Evolutionary conservation across 2,797 vertebrate species (phyloP).

Genomic region (Enteromius afrohamiltoni): DNA sequence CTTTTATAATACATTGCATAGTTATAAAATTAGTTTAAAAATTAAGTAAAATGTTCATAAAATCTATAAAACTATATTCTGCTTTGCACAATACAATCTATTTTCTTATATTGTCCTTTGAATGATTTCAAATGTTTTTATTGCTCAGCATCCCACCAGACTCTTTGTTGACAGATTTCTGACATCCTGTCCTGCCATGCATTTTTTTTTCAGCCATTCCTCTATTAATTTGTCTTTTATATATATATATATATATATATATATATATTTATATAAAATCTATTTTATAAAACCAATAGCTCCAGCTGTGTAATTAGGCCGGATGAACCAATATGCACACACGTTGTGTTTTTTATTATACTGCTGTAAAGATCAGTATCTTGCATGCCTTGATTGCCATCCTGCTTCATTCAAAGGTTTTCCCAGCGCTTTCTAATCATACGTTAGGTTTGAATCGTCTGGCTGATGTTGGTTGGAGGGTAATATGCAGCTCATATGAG

Average conservation of each 20-base stretch:
- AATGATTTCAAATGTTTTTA: not conserved
- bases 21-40: not conserved
- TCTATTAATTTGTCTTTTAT: not conserved
- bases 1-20: too few relatives aligned
- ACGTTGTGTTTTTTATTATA: not conserved
- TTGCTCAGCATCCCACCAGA: not conserved
- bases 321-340: not conserved
- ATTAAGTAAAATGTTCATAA: not conserved
- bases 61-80: not conserved
- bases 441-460: constrained; percentile 37
- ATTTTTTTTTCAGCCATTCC: not conserved
- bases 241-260: too few relatives aligned
- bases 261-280: too few relatives aligned
- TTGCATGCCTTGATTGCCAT: not conserved
- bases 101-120: not conserved
- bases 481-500: constrained; percentile 41
- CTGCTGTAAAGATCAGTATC: not conserved
- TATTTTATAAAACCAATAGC: not conserved
- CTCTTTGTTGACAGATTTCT: not conserved
- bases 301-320: not conserved
- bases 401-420: not conserved
- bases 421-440: not conserved
- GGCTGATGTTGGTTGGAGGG: constrained; percentile 30
- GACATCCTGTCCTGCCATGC: not conserved
- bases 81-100: not conserved